Conservation (phyloP, 2,113 vertebrate species). For the Rhinoptilus africanus region DNA sequence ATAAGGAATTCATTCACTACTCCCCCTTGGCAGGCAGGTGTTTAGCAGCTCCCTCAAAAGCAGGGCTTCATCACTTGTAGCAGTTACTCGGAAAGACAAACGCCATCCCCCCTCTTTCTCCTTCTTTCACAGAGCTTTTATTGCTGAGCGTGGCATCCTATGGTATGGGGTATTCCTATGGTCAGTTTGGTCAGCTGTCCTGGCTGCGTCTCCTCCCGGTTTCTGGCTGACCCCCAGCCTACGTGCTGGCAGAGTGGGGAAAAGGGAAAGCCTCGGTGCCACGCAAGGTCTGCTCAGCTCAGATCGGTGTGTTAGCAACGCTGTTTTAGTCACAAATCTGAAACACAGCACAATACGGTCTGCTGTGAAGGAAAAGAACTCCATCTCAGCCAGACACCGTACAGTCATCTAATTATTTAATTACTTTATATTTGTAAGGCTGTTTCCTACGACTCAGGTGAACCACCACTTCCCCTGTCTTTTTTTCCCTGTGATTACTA, state of each 20-base stretch:
- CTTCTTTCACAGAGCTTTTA: not conserved
- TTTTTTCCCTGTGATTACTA: not conserved
- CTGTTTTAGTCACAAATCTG: not conserved
- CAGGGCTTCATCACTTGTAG: not conserved
- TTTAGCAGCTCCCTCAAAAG: not conserved
- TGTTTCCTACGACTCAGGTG: not conserved
- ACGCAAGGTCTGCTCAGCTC: not conserved
- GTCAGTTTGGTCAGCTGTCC: not conserved
- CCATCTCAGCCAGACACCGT: not conserved
- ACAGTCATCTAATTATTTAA: not conserved
- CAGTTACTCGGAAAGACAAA: not conserved
- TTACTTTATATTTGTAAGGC: not conserved
- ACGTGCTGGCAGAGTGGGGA: not conserved
- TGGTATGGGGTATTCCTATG: not conserved
- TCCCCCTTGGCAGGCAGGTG: not conserved
- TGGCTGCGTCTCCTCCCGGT: not conserved
- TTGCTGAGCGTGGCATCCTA: not conserved
- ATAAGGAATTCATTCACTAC: not conserved
- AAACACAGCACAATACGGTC: accelerated
- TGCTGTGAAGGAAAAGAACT: not conserved
- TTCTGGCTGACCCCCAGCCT: not conserved
- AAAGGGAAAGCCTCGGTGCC: accelerated
- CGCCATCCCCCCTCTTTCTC: not conserved
- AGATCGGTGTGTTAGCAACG: not conserved
- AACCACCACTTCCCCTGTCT: not conserved